Base-by-base conservation (phyloP, 2,113 vertebrate species). In the Scortum barcoo region DNA sequence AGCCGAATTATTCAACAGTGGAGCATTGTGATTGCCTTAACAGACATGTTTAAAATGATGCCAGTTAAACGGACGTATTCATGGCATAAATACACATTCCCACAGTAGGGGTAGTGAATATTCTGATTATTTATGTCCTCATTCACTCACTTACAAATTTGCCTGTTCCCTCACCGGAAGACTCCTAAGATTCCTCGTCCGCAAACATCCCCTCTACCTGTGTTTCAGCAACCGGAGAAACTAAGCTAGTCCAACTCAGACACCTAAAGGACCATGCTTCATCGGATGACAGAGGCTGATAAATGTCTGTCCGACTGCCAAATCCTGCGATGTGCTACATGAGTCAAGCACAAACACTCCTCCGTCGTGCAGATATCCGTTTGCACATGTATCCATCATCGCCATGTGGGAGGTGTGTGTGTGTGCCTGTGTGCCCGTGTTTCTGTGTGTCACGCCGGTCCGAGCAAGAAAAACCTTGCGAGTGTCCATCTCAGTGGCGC, bases 321-420 rank as follows among this genome's bases (percentile, higher is more conserved):
- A 90, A 84, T 72, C 76, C 51, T 26, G 14, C 38, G 86, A 86
- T 68, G 77, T 72, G 85, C 81, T 69, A 87, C 83, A 76, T 82
- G 87, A 91, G 91, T 93, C 84, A 84, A 72, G 81, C 79, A 72
- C 89, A 90, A 89, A 84, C 88, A 90, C 87, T 88, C 88, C 80
- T 91, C 83, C 89, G 3, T 83, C 3, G 40, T 5, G 22, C 70
- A 72, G 78, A 83, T 81, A 83, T 65, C 75, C 74, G 2, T 85
- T 88, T 83, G 83, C 82, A 76, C 80, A 81, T 60, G 50, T 44
- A 89, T 86, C 82, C 76, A 76, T 91, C 84, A 73, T 74, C 69
- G 6, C 58, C 86, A 56, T 71, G 91, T 92, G 87, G 90, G 91
- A 89, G 84, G 88, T 86, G 83, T 88, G 78, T 54, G 76, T 67